Percentiles rank a stretch among this genome's conserved stretches.
These are phyloP conservation scores for Onthophagus sagittarius DNA, from an alignment of 2,888 invertebrate species.

Conservation along the genomic window DNA sequence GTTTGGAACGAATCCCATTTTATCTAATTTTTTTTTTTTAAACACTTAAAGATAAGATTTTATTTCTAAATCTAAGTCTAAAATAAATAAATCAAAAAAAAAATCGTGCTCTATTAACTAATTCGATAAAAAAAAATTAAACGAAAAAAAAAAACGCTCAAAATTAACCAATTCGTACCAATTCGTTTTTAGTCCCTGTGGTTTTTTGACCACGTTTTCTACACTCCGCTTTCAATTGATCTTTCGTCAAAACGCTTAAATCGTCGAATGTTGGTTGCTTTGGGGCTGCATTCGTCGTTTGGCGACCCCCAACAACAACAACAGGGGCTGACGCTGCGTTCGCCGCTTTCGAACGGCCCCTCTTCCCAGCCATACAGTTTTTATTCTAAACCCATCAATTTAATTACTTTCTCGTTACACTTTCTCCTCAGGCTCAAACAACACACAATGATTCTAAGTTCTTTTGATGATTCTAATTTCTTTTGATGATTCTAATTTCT, in stretches of 20 bases:
- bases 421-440: not conserved
- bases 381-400: not conserved
- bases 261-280: constrained; percentile 37
- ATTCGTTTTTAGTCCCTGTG: constrained; percentile 66
- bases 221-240: constrained; percentile 65
- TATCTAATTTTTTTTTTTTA: not conserved
- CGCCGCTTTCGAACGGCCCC: constrained; percentile 9
- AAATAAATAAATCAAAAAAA: not conserved
- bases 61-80: not conserved
- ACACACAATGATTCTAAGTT: not conserved
- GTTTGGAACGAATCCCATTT: not conserved
- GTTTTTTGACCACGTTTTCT: constrained; percentile 66
- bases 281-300: not conserved
- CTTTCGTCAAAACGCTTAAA: constrained; percentile 62
- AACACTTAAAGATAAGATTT: no score
- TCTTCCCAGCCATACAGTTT: constrained; percentile 19
- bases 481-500: not conserved
- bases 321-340: not conserved
- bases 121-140: not conserved
- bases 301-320: constrained; percentile 12
- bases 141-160: no score
- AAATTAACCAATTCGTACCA: constrained; percentile 52
- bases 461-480: no score
- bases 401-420: not conserved
- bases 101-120: not conserved